These are phyloP conservation scores for Tamandua tetradactyla DNA, from an alignment of 2,797 vertebrate genomes.

Conservation along the genomic window DNA sequence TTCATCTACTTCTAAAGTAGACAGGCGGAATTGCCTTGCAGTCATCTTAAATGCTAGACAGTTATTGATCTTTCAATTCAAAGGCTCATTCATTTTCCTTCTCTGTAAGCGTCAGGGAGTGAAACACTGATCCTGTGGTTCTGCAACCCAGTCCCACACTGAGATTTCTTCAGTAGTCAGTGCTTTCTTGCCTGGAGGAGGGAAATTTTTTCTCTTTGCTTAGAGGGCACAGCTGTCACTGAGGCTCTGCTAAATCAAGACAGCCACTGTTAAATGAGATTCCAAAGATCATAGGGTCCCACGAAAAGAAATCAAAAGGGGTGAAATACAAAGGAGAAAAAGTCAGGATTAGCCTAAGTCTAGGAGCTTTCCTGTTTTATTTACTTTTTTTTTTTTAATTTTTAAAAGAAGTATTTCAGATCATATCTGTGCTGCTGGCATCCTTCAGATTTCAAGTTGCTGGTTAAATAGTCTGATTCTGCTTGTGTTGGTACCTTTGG, in stretches of 20 bases:
- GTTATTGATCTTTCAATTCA: neutral
- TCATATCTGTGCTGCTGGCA: neutral
- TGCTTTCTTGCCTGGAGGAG: conserved; percentile 56
- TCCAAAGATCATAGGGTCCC: conserved; percentile 58
- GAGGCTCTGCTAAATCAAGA: conserved; percentile 63
- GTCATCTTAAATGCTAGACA: neutral
- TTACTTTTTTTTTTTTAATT: neutral
- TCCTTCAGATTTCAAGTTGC: neutral
- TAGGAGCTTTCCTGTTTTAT: neutral
- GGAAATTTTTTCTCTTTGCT: conserved; percentile 53
- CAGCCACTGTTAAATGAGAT: conserved; percentile 47
- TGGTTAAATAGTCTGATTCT: neutral
- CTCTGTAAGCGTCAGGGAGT: neutral
- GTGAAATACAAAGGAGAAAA: neutral
- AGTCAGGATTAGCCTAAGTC: neutral
- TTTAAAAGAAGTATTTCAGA: neutral
- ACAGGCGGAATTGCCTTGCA: neutral
- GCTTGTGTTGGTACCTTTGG: neutral
- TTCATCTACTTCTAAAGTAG: neutral
- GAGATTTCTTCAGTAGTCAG: conserved; percentile 19
- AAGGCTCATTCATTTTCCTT: neutral
- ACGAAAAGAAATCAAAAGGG: conserved; percentile 53
- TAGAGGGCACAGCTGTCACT: conserved; percentile 77
- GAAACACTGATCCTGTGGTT: neutral
- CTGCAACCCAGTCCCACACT: neutral